phyloP scores from a whole-genome alignment of 2,888 invertebrate genomes.

The Phaonia tiefii region DNA sequence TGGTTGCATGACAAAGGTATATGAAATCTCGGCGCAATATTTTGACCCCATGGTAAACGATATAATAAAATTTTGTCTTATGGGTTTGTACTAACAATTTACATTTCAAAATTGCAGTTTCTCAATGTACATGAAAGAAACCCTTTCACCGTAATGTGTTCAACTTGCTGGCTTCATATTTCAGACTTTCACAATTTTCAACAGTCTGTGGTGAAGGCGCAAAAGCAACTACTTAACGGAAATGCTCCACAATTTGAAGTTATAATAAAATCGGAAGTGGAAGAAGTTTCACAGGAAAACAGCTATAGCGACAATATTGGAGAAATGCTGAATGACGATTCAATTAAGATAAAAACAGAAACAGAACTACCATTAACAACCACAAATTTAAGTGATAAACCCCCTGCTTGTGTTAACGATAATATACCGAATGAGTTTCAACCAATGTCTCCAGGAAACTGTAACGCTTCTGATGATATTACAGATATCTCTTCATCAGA shows the following conservation, averaged over 20 bases:
- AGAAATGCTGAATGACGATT: background rate
- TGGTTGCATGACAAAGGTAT: constrained; percentile 45
- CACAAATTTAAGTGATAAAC: too few species aligned
- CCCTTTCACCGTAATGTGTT: background rate
- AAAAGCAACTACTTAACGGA: background rate
- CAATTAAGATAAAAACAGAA: background rate
- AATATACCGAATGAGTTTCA: background rate
- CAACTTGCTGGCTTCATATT: background rate
- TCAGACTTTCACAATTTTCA: background rate
- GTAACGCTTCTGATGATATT: too few species aligned
- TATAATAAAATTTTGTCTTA: background rate
- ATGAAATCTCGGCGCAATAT: constrained; percentile 56
- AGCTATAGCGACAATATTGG: background rate
- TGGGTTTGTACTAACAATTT: background rate
- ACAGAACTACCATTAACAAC: too few species aligned
- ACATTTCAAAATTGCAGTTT: background rate
- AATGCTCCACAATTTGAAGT: background rate
- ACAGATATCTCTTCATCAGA: background rate
- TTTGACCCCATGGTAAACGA: constrained; percentile 56
- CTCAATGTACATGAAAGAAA: background rate
- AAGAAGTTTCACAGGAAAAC: too few species aligned
- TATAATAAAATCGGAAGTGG: background rate
- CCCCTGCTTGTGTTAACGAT: too few species aligned
- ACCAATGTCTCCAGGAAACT: background rate
- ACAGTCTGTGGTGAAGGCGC: background rate